Evolutionary conservation across 2,797 vertebrate genomes (phyloP), one percentile per base, ranked within the genome.

Genomic region (Cuculus canorus): DNA sequence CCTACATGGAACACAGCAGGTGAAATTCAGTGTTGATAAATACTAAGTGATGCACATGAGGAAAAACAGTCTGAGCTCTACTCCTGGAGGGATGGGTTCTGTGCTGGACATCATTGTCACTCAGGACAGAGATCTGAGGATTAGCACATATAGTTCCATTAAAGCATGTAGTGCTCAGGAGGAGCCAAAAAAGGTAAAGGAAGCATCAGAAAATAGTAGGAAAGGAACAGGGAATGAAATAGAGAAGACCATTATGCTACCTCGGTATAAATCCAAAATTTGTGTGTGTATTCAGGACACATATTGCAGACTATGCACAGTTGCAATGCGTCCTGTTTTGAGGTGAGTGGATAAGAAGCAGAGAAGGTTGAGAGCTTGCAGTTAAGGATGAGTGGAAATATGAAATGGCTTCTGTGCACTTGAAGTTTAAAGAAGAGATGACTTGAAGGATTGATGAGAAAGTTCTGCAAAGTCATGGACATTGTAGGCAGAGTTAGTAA

Each of bases 261-360:
- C 25, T 41, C 24, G 41, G n/a, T 24, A 59, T 24, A 73, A 73
- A 73, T 82, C 7, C 30, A 70, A 17, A 66, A 47, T 83, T 90
- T 80, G 33, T 11, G 10, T 1, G 2, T 1, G 2, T 60, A 8
- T 21, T 75, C 53, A 75, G 82, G 33, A 11, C 1, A 3, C 1
- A 2, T 64, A 8, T 21, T 73, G 53, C 78, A 82, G 33, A 25
- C 11, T 66, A 6, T 30, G 16, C 43, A n/a, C 14, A n/a, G 3
- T 56, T 60, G 48, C 3, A 3, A 48, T 23, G 14, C 2, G 4
- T 33, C 45, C 17, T 73, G 13, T 39, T 21, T 17, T 22, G n/a
- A 75, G 21, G 19, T 41, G 59, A 68, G 41, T 30, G 27, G 6
- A 32, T 64, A 39, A 68, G 25, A 77, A n/a, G 22, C 56, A 33